These are phyloP conservation scores for honey bee (Apis mellifera) DNA, from an alignment of 1,140 invertebrate genomes.

Conservation along the genomic window Amel_HAv3.1 CM009936.2:6542001-6542500, in stretches of 20 bases:
- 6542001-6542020: neutral
- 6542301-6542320: conserved; percentile 1
- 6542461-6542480: neutral
- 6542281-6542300: neutral
- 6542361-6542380: neutral
- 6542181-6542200: neutral
- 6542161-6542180: conserved; percentile 16
- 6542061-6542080: neutral
- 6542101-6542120: neutral
- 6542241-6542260: neutral
- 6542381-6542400: neutral
- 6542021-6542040: neutral
- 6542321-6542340: conserved; percentile 19
- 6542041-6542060: neutral
- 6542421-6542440: too few species aligned
- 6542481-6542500: too few species aligned
- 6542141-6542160: neutral
- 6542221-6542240: neutral
- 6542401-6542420: neutral
- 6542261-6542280: neutral
- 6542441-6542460: too few species aligned
- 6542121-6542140: conserved; percentile 9
- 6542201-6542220: neutral
- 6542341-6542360: neutral
- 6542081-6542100: conserved; percentile 2